These are phyloP conservation scores for Gambusia affinis DNA, from an alignment of 2,113 vertebrate genomes.

Conservation along the genomic window DNA sequence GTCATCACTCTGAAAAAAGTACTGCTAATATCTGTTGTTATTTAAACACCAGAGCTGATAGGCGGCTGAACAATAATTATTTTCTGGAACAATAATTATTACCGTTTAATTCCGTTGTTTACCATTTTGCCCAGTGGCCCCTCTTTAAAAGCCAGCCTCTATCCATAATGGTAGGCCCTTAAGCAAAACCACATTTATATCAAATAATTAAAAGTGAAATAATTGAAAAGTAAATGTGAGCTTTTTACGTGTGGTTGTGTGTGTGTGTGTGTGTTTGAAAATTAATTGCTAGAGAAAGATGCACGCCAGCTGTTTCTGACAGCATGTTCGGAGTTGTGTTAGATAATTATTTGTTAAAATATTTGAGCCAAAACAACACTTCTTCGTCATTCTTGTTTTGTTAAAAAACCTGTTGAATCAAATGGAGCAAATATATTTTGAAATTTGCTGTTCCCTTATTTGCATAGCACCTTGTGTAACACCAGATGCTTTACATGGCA, in stretches of 20 bases:
- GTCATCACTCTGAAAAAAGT: slow-evolving; percentile 20
- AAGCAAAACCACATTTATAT: slow-evolving; percentile 70
- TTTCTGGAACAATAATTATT: slow-evolving; percentile 79
- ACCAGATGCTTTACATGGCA: too few species aligned
- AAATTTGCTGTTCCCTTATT: background rate
- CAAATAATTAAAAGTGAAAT: slow-evolving; percentile 77
- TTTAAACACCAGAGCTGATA: slow-evolving; percentile 71
- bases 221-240: slow-evolving; percentile 65
- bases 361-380: background rate
- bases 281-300: slow-evolving; percentile 49
- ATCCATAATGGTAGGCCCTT: slow-evolving; percentile 69
- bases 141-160: slow-evolving; percentile 65
- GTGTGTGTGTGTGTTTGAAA: slow-evolving; percentile 14
- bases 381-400: background rate
- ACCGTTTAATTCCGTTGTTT: slow-evolving; percentile 76
- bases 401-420: slow-evolving; percentile 1
- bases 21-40: slow-evolving; percentile 66
- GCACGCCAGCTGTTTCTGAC: background rate
- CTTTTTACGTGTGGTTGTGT: slow-evolving; percentile 19
- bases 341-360: slow-evolving; percentile 7
- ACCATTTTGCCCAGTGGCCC: slow-evolving; percentile 70
- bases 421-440: background rate
- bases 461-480: background rate
- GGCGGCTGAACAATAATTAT: slow-evolving; percentile 77
- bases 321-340: background rate